Base-by-base conservation (phyloP, 2,797 vertebrate species). In the Propithecus perrieri region DNA sequence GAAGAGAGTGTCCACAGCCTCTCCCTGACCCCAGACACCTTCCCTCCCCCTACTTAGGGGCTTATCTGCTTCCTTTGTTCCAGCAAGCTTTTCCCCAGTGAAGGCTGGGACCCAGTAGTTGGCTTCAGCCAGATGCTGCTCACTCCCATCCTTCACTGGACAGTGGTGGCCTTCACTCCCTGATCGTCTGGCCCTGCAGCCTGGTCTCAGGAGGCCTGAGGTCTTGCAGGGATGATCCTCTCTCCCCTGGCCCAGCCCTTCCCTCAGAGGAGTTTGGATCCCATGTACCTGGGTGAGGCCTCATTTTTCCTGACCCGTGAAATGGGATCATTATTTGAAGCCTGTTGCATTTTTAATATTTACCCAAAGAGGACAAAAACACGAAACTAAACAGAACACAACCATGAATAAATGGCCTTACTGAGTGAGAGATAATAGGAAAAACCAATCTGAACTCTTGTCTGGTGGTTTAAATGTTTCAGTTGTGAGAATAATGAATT, bases 251-350 rank as follows among this genome's bases (percentile, higher is more conserved):
- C 74, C 53, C 20, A 24, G 9, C 48, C 69, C 38, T 38, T 0
- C 18, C 50, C 38, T 71, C 13, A 0, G 59, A 55, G 20, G 22
- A 38, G 15, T 63, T 67, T 67, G 55, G 59, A 38, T 78, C 55
- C 55, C n/a, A 20, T 12, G 5, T 46, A 65, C 48, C 65, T 89
- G 35, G 63, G 35, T 9, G 11, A 50, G 24, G 43, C 41, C 33
- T 90, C n/a, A 22, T 41, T 69, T 86, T 79, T 55, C n/a, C 59
- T 85, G 33, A 79, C 11, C 24, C 26, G 12, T 72, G 13, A 94
- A 87, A 80, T 89, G 22, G 30, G 50, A 59, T 63, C 43, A 10
- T 75, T 90, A n/a, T 91, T 84, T 76, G 43, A 97, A 92, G n/a
- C 67, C 17, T 38, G 8, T 43, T 94, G 1, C 22, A 55, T 85